Percentiles rank a stretch among this genome's conserved stretches.
phyloP scores from a whole-genome alignment of 2,797 vertebrate species.

The Gymnopithys bicolor region DNA sequence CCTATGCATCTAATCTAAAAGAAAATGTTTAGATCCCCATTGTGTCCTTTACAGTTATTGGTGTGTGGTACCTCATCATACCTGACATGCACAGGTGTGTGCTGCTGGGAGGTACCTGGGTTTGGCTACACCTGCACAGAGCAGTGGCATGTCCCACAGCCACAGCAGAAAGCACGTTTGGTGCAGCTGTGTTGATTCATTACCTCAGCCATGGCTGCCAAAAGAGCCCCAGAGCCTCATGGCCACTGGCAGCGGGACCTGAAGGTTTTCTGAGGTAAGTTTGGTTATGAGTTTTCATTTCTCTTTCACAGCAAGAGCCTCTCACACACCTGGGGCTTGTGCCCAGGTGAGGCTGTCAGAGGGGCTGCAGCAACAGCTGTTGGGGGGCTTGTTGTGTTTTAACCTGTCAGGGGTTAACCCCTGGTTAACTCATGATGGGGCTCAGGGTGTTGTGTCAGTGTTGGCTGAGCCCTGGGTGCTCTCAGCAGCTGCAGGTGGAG shows the following conservation, averaged over 20 bases:
- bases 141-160: neutral
- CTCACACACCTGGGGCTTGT: no score
- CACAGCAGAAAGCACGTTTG: neutral
- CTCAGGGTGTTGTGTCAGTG: neutral
- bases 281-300: neutral
- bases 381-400: neutral
- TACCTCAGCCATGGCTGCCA: neutral
- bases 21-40: neutral
- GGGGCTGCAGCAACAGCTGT: neutral
- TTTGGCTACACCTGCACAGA: neutral
- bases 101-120: neutral
- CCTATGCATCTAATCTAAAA: neutral
- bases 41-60: neutral
- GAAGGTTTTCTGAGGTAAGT: neutral
- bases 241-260: neutral
- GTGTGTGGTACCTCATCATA: neutral
- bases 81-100: neutral
- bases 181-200: accelerated
- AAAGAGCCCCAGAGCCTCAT: neutral
- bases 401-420: neutral
- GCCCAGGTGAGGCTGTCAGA: neutral
- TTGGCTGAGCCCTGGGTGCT: neutral
- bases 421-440: neutral
- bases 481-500: neutral
- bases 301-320: neutral